Percentiles rank a stretch among this genome's conserved stretches.
Conservation (phyloP, 2,888 invertebrate genomes). For the Ceramica pisi region DNA sequence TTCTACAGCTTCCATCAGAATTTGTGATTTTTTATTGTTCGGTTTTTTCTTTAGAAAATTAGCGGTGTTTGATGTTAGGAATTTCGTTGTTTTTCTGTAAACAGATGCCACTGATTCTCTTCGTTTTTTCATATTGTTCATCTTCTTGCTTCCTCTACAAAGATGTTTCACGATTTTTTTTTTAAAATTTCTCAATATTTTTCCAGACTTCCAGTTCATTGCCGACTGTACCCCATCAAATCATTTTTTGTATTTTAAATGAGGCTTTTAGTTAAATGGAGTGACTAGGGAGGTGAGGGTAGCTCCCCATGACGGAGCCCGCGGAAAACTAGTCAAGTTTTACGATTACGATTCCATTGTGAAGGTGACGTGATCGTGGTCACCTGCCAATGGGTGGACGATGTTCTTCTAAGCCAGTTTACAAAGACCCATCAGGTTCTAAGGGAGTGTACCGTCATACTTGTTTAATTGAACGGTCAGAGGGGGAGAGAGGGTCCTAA, state of each 20-base stretch:
- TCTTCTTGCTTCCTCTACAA: slow-evolving; percentile 68
- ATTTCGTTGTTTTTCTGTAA: slow-evolving; percentile 86
- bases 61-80: slow-evolving; percentile 81
- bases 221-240: slow-evolving; percentile 48
- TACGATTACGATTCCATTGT: slow-evolving; percentile 83
- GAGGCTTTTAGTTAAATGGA: slow-evolving; percentile 61
- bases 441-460: slow-evolving; percentile 45
- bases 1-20: slow-evolving; percentile 75
- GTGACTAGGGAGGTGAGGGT: slow-evolving; percentile 69
- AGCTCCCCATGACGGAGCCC: slow-evolving; percentile 73
- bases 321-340: slow-evolving; percentile 81
- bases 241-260: slow-evolving; percentile 66
- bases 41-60: slow-evolving; percentile 83
- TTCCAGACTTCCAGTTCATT: slow-evolving; percentile 59
- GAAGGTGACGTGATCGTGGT: slow-evolving; percentile 83
- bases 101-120: slow-evolving; percentile 86
- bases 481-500: slow-evolving; percentile 67
- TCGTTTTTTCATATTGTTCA: slow-evolving; percentile 77
- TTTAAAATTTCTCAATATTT: slow-evolving; percentile 68
- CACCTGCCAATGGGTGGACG: slow-evolving; percentile 81
- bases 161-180: slow-evolving; percentile 62
- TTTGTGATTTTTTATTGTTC: slow-evolving; percentile 77
- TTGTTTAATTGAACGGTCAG: slow-evolving; percentile 45
- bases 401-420: slow-evolving; percentile 72
- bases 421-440: slow-evolving; percentile 65